phyloP scores from a whole-genome alignment of 2,888 invertebrate genomes.

The Marasmarcha lunaedactyla region DNA sequence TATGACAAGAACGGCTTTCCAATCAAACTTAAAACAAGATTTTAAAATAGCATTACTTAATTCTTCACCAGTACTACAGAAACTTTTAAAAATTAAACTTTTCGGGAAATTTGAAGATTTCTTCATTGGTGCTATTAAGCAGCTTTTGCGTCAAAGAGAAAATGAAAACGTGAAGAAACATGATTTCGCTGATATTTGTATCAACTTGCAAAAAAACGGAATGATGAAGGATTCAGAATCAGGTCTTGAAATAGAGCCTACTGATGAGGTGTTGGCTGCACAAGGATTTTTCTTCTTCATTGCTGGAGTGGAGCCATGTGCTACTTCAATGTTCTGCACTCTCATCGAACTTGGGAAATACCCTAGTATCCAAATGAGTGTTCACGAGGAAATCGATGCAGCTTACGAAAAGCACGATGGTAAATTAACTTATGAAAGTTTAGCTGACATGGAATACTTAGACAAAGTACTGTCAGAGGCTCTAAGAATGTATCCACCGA shows the following conservation, averaged over 20 bases:
- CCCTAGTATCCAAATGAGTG: slow-evolving; percentile 24
- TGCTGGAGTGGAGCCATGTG: slow-evolving; percentile 42
- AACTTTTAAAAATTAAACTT: background rate
- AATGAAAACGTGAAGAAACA: slow-evolving; percentile 12
- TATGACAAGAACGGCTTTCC: slow-evolving; percentile 21
- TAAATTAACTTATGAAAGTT: slow-evolving; percentile 17
- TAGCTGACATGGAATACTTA: slow-evolving; percentile 32
- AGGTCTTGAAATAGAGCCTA: slow-evolving; percentile 20
- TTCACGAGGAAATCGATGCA: slow-evolving; percentile 28
- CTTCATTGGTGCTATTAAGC: slow-evolving; percentile 18
- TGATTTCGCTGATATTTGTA: slow-evolving; percentile 21
- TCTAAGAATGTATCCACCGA: background rate
- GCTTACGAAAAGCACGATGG: slow-evolving; percentile 18
- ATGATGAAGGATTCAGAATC: slow-evolving; percentile 17
- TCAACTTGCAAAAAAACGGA: slow-evolving; percentile 20
- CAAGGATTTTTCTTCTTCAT: slow-evolving; percentile 32
- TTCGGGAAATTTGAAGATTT: slow-evolving; percentile 15
- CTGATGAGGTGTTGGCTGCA: slow-evolving; percentile 23
- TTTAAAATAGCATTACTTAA: slow-evolving; percentile 22
- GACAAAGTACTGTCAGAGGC: slow-evolving; percentile 22
- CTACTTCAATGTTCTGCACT: slow-evolving; percentile 25
- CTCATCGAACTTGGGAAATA: slow-evolving; percentile 33
- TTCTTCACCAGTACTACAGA: slow-evolving; percentile 17
- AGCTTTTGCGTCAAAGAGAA: slow-evolving; percentile 15
- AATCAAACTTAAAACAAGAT: slow-evolving; percentile 19